phyloP scores from a whole-genome alignment of 2,888 invertebrate species.

The Drosophila rubida region DNA sequence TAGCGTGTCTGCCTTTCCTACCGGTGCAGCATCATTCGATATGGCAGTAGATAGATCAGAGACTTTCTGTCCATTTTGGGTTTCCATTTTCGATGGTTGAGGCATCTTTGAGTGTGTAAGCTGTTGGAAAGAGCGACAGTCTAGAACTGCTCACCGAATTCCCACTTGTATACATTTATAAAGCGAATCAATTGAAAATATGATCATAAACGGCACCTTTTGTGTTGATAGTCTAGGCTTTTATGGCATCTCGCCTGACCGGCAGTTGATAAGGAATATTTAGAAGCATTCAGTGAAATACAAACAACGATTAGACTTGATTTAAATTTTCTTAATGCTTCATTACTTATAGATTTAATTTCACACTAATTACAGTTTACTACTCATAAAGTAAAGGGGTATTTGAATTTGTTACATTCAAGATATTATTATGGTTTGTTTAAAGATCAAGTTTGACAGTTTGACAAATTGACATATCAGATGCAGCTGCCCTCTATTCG shows the following conservation, averaged over 20 bases:
- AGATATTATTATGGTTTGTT: no score
- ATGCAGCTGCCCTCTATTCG: no score
- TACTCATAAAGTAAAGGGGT: no score
- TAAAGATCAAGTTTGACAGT: no score
- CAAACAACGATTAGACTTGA: slow-evolving; percentile 34
- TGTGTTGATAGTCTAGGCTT: slow-evolving; percentile 46
- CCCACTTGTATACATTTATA: slow-evolving; percentile 47
- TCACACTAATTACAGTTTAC: no score
- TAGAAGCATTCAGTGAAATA: slow-evolving; percentile 18
- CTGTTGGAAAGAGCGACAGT: slow-evolving; percentile 20
- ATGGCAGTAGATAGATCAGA: not conserved
- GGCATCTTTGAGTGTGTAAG: slow-evolving; percentile 42
- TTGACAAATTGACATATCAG: no score
- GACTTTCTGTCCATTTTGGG: slow-evolving; percentile 24
- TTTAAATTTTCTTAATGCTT: slow-evolving; percentile 5
- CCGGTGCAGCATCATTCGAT: not conserved
- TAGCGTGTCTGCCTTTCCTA: slow-evolving; percentile 18
- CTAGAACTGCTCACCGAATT: slow-evolving; percentile 45
- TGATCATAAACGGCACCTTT: slow-evolving; percentile 63
- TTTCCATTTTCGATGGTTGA: slow-evolving; percentile 47
- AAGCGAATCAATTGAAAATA: slow-evolving; percentile 32
- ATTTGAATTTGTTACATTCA: no score
- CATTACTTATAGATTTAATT: slow-evolving; percentile 30
- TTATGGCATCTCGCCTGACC: slow-evolving; percentile 59
- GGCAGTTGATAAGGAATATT: slow-evolving; percentile 58